phyloP scores from a whole-genome alignment of 2,888 invertebrate species.

The Caenorhabditis afra region DNA sequence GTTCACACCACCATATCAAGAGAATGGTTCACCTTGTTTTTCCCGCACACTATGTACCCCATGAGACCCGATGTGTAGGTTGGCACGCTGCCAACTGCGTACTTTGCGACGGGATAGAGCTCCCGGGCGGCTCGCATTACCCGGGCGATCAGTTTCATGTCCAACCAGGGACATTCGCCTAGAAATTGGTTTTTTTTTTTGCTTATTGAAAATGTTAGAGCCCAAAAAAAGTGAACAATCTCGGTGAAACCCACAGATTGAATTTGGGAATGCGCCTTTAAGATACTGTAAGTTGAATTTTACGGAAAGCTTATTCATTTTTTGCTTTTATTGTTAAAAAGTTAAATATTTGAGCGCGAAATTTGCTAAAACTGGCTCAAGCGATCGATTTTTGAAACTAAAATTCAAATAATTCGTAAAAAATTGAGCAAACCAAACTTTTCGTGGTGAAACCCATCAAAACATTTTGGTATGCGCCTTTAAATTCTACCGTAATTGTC shows the following conservation, averaged over 20 bases:
- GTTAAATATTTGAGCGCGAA: too few relatives aligned
- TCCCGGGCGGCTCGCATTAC: conserved; percentile 83
- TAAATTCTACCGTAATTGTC: neutral
- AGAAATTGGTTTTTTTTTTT: conserved; percentile 33
- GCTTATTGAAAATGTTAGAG: too few relatives aligned
- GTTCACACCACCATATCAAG: too few relatives aligned
- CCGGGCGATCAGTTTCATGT: conserved; percentile 87
- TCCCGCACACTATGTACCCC: conserved; percentile 91
- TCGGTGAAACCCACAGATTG: neutral
- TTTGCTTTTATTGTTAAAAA: too few relatives aligned
- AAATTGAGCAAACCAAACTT: neutral
- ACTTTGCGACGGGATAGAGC: conserved; percentile 88
- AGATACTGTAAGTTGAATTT: neutral
- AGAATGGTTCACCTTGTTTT: conserved; percentile 82
- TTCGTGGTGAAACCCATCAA: neutral
- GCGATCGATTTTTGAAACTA: neutral
- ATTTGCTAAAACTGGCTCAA: too few relatives aligned
- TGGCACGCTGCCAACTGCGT: conserved; percentile 90
- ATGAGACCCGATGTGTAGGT: conserved; percentile 97
- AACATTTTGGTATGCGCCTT: conserved; percentile 11
- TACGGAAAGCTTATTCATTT: neutral
- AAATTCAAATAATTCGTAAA: neutral
- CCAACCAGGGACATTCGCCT: conserved; percentile 87
- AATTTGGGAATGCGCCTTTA: too few relatives aligned
- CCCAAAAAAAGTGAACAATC: neutral